Base-by-base conservation (phyloP, 2,797 vertebrate species). In the Australoheros facetus region DNA sequence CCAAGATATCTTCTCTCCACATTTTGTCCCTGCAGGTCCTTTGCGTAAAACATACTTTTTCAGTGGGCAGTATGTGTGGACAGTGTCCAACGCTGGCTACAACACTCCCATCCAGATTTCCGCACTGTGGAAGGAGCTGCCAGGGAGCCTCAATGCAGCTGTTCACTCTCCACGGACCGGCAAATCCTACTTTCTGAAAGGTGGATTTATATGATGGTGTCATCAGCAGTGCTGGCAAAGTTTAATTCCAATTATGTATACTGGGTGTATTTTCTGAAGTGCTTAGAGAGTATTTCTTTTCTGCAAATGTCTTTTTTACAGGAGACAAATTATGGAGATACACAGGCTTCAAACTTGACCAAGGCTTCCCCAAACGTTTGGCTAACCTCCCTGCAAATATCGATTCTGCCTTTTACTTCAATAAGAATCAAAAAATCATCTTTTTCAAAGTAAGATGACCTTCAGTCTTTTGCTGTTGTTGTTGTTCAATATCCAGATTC, bases 161-260 rank as follows among this genome's bases (percentile, higher is more conserved):
- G 96, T 97, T 56, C 91, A 97, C 84, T 97, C 97, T 39, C 94
- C 92, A 57, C 92, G 94, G 73, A 97, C 96, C 7, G 90, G 92
- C 1, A 94, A 96, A 88, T 95, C 95, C 60, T 95, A 96, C 79
- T 97, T 97, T 86, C 93, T 97, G 54, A 97, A 97, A 94, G 96
- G 96, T 96, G 71, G 56, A 75, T 86, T 78, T 0, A 80, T 83
- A 71, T 80, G 0, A 64, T 54, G 14, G 26, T 76, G 79, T 59
- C 3, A 9, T 64, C 12, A 14, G 3, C 19, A 1, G 28, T 1
- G 9, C n/a, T 57, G 30, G 13, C 3, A 57, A 53, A n/a, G 10
- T n/a, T 57, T 72, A 51, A 51, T 51, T 51, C 45, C 45, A 51
- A 26, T 12, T 69, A 23, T 66, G 42, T 28, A 5, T 48, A 48